These are phyloP conservation scores for Penaeus monodon DNA, from an alignment of 2,888 invertebrate species.

Conservation along the genomic window DNA sequence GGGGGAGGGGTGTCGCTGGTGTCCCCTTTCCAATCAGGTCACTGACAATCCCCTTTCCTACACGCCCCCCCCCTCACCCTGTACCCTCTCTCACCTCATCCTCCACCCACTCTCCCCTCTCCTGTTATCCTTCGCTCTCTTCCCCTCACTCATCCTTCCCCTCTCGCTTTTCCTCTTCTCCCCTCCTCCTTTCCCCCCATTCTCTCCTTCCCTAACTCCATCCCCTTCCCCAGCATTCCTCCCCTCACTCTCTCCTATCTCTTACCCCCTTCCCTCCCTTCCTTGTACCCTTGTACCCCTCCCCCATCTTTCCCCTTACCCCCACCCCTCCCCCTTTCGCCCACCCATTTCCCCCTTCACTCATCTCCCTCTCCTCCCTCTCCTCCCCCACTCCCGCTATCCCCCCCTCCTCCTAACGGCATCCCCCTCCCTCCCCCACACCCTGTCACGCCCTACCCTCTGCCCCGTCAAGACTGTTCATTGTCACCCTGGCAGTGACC, in stretches of 20 bases:
- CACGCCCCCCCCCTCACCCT: neutral
- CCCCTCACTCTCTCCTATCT: slow-evolving; percentile 2
- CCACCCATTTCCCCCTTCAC: neutral
- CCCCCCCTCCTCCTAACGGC: too few species aligned
- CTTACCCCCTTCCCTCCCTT: neutral
- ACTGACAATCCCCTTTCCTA: slow-evolving; percentile 1
- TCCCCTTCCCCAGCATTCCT: neutral
- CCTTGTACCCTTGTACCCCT: neutral
- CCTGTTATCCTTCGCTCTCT: slow-evolving; percentile 16
- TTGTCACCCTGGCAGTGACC: too few species aligned
- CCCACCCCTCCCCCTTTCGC: neutral
- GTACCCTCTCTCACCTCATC: neutral
- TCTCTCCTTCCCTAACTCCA: neutral
- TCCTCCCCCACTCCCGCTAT: too few species aligned
- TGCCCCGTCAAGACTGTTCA: neutral
- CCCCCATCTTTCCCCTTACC: neutral
- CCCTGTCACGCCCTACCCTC: too few species aligned
- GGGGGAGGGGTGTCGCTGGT: neutral
- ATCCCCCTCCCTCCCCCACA: too few species aligned
- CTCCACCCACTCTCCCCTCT: neutral
- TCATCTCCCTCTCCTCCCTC: neutral
- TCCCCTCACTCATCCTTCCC: neutral
- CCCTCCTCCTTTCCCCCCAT: neutral
- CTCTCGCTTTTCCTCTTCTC: neutral
- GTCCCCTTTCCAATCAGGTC: slow-evolving; percentile 1